These are phyloP conservation scores for Meliscaeva auricollis DNA, from an alignment of 2,888 invertebrate genomes.

Conservation along the genomic window DNA sequence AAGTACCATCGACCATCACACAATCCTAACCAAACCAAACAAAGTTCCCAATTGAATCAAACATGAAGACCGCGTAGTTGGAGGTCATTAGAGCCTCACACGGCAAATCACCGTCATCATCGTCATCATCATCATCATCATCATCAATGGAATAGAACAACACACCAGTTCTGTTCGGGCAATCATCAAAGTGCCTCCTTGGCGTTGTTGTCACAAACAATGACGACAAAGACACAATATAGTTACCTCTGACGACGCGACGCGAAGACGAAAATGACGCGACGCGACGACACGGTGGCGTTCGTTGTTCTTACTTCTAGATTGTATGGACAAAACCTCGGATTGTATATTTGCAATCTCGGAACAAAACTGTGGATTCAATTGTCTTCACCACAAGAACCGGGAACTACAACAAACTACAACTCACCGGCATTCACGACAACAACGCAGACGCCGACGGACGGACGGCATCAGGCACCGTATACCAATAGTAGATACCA, in stretches of 20 bases:
- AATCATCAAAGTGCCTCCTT: slow-evolving; percentile 64
- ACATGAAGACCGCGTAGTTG: slow-evolving; percentile 71
- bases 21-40: slow-evolving; percentile 48
- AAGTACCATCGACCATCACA: slow-evolving; percentile 12
- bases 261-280: slow-evolving; percentile 2
- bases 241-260: slow-evolving; percentile 5
- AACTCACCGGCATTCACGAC: slow-evolving; percentile 69
- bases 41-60: slow-evolving; percentile 54
- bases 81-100: slow-evolving; percentile 74
- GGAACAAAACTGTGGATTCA: slow-evolving; percentile 74
- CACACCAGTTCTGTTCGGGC: slow-evolving; percentile 46
- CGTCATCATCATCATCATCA: slow-evolving; percentile 55
- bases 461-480: not conserved
- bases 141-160: slow-evolving; percentile 64
- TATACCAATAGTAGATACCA: not conserved
- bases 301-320: slow-evolving; percentile 10
- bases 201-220: slow-evolving; percentile 35
- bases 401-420: slow-evolving; percentile 43
- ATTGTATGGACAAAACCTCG: slow-evolving; percentile 53
- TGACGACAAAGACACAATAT: slow-evolving; percentile 44
- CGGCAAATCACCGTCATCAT: slow-evolving; percentile 73
- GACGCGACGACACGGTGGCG: not conserved
- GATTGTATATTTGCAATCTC: slow-evolving; percentile 65
- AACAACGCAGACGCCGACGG: slow-evolving; percentile 31
- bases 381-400: slow-evolving; percentile 68